A percentile compares a stretch with the other conserved stretches of the same genome.
Conservation (phyloP, 2,888 invertebrate species). For the Rhimphoctona megacephalus region DNA sequence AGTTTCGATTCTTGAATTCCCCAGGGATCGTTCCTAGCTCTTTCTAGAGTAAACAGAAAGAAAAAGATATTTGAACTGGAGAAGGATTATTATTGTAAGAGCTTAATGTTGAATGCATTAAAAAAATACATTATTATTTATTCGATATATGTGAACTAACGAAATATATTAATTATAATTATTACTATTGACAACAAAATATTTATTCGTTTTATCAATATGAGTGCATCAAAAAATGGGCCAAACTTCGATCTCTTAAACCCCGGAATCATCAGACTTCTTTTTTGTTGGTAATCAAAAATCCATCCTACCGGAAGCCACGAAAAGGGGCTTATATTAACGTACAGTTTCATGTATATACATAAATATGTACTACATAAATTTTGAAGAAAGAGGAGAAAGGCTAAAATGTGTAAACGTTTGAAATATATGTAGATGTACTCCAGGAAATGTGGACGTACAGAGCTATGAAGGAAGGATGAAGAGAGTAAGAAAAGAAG, state of each 20-base stretch:
- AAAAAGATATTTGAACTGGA: background rate
- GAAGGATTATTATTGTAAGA: background rate
- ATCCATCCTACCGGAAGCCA: slow-evolving; percentile 5
- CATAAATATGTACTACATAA: background rate
- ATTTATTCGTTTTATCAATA: background rate
- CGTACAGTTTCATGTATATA: background rate
- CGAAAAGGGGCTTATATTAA: background rate
- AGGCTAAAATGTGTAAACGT: slow-evolving; percentile 8
- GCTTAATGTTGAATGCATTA: background rate
- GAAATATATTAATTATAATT: background rate
- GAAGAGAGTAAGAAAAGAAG: slow-evolving; percentile 4
- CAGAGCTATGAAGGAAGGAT: slow-evolving; percentile 38
- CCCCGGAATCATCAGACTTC: background rate
- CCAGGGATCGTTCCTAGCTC: slow-evolving; percentile 43
- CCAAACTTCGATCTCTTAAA: background rate
- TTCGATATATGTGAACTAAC: background rate
- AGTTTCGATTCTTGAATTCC: slow-evolving; percentile 34
- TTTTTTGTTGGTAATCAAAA: background rate
- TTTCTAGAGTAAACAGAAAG: background rate
- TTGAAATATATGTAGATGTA: slow-evolving; percentile 26
- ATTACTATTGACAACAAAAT: background rate
- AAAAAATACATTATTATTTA: background rate
- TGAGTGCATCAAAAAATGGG: background rate
- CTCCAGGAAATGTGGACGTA: slow-evolving; percentile 27
- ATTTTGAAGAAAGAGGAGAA: background rate